Percentiles rank a stretch among this genome's conserved stretches.
These are phyloP conservation scores for Pogonomyrmex californicus DNA, from an alignment of 1,140 invertebrate species.

Conservation along the genomic window DNA sequence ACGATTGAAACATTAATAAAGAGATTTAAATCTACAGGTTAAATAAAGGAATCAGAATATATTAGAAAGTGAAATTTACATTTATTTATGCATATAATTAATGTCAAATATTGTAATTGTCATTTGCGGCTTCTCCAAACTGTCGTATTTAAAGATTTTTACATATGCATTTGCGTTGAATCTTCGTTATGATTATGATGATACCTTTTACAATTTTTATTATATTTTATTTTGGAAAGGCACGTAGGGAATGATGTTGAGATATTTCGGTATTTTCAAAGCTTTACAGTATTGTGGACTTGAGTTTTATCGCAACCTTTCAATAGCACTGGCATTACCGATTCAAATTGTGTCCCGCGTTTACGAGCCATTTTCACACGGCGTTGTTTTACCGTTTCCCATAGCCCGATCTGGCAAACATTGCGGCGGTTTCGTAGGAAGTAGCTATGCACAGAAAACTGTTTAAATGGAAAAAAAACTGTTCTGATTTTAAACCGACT, in stretches of 20 bases:
- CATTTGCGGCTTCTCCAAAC: not conserved
- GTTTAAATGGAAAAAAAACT: constrained; percentile 21
- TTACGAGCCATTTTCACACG: constrained; percentile 78
- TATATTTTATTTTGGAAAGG: constrained; percentile 15
- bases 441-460: constrained; percentile 29
- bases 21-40: not conserved
- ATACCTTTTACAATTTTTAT: constrained; percentile 18
- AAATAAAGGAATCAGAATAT: not conserved
- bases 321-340: constrained; percentile 76
- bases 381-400: constrained; percentile 75
- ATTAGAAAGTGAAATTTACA: not conserved
- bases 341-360: constrained; percentile 80
- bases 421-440: constrained; percentile 16
- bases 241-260: constrained; percentile 27
- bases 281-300: constrained; percentile 72
- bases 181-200: not conserved
- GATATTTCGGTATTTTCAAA: constrained; percentile 46
- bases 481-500: constrained; percentile 35
- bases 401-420: constrained; percentile 11
- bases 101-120: not conserved
- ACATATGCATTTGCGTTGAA: not conserved
- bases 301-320: constrained; percentile 77
- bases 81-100: not conserved
- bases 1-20: not conserved
- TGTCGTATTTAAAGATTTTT: not conserved